Conservation (phyloP, 2,113 vertebrate species). For the Isichthys henryi region DNA sequence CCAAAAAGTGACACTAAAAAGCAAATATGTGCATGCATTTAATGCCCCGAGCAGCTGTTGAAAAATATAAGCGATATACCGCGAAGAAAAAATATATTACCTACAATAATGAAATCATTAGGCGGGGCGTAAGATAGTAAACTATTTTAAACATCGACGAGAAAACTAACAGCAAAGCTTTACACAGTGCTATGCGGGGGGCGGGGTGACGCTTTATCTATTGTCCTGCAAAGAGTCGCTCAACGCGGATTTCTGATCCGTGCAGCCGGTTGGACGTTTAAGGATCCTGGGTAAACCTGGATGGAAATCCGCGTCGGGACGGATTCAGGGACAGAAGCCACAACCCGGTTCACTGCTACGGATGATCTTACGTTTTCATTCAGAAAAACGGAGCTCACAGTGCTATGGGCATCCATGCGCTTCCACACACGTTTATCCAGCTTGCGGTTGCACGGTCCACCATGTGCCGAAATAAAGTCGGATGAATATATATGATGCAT, state of each 20-base stretch:
- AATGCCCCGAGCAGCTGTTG: not conserved
- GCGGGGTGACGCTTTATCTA: not conserved
- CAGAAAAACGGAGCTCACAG: not conserved
- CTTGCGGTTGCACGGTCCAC: not conserved
- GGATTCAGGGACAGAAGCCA: not conserved
- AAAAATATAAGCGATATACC: not conserved
- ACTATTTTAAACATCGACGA: not conserved
- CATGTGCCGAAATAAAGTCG: not conserved
- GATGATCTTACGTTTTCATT: not conserved
- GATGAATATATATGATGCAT: not conserved
- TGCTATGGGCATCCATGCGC: not conserved
- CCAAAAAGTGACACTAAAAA: not conserved
- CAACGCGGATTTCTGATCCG: not conserved
- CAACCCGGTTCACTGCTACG: not conserved
- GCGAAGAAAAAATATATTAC: not conserved
- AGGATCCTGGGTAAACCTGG: not conserved
- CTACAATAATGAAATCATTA: not conserved
- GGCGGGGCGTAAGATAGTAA: not conserved
- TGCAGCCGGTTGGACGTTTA: not conserved
- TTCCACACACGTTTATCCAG: not conserved
- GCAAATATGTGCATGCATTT: not conserved
- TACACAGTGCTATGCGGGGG: not conserved
- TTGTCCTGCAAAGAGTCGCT: constrained; percentile 5
- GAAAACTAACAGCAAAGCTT: not conserved
- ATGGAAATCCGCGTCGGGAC: not conserved